Percentiles rank a stretch among this genome's conserved stretches.
Conservation (phyloP, 2,888 invertebrate genomes). For the Auanema sp. region DNA sequence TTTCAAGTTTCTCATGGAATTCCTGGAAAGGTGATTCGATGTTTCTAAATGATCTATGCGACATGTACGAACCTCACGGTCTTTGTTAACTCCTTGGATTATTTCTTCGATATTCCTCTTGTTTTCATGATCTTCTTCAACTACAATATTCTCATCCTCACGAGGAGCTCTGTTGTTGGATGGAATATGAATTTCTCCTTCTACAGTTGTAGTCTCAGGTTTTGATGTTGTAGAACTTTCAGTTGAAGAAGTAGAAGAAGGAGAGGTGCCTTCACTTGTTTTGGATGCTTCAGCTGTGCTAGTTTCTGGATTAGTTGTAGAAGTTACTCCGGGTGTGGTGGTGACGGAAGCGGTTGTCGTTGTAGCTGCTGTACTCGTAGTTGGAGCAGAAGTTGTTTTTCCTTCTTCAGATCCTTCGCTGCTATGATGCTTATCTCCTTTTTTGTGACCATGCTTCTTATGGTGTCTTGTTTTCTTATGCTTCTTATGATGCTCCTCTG, state of each 20-base stretch:
- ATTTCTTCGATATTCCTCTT: neutral
- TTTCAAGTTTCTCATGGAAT: too few relatives aligned
- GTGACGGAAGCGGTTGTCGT: slow-evolving; percentile 6
- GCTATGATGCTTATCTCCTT: neutral
- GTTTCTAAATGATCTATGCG: too few relatives aligned
- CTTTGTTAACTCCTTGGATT: too few relatives aligned
- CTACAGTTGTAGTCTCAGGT: slow-evolving; percentile 17
- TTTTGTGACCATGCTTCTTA: neutral
- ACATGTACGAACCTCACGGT: too few relatives aligned
- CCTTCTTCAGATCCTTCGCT: neutral
- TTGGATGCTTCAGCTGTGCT: neutral
- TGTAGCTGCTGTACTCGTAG: neutral
- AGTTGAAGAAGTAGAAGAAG: slow-evolving; percentile 3
- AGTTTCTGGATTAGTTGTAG: too few relatives aligned
- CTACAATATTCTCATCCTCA: slow-evolving; percentile 16
- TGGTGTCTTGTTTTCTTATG: neutral
- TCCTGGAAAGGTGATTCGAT: too few relatives aligned
- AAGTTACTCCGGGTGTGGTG: slow-evolving; percentile 2
- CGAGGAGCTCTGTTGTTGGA: neutral
- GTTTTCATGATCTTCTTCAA: slow-evolving; percentile 18
- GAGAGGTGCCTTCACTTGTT: neutral
- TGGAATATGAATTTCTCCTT: slow-evolving; percentile 21
- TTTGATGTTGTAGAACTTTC: slow-evolving; percentile 11
- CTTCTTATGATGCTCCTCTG: neutral
- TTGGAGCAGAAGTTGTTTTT: neutral